A percentile compares a stretch with the other conserved stretches of the same genome.
phyloP scores from a whole-genome alignment of 1,140 invertebrate genomes.

The Drosophila asahinai region DNA sequence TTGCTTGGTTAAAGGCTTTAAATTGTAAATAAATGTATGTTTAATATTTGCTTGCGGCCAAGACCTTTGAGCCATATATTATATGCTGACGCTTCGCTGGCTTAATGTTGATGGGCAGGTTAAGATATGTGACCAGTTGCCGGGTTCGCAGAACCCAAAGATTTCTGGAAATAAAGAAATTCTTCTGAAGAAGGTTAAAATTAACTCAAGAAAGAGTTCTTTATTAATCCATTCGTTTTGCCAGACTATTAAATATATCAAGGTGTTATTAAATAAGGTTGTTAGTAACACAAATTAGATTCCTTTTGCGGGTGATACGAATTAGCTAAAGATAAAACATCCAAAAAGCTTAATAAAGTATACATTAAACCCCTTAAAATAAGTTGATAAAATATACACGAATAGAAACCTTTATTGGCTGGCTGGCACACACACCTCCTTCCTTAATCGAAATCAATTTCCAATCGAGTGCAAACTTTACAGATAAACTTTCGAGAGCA shows the following conservation, averaged over 20 bases:
- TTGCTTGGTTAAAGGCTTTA: slow-evolving; percentile 40
- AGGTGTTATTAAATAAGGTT: neutral
- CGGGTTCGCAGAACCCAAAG: slow-evolving; percentile 1
- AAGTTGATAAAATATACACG: slow-evolving; percentile 26
- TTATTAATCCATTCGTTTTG: neutral
- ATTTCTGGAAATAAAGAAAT: neutral
- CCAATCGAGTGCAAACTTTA: slow-evolving; percentile 13
- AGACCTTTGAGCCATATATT: slow-evolving; percentile 20
- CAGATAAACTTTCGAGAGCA: slow-evolving; percentile 3
- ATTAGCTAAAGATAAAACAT: slow-evolving; percentile 20
- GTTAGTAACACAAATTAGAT: neutral
- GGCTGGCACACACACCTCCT: neutral
- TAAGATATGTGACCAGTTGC: slow-evolving; percentile 1
- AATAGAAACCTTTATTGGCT: slow-evolving; percentile 12
- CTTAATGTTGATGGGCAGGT: slow-evolving; percentile 22
- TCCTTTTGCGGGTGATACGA: neutral
- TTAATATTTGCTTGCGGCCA: slow-evolving; percentile 29
- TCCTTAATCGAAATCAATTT: slow-evolving; percentile 2
- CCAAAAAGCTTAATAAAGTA: neutral
- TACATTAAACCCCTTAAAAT: neutral
- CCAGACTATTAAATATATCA: neutral
- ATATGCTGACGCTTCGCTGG: neutral
- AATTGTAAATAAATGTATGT: slow-evolving; percentile 49
- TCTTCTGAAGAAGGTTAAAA: too few relatives aligned
- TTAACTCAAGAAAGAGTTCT: too few relatives aligned